Percentiles rank a stretch among this genome's conserved stretches.
These are phyloP conservation scores for Heliconius hewitsoni DNA, from an alignment of 1,140 invertebrate species.

Conservation along the genomic window DNA sequence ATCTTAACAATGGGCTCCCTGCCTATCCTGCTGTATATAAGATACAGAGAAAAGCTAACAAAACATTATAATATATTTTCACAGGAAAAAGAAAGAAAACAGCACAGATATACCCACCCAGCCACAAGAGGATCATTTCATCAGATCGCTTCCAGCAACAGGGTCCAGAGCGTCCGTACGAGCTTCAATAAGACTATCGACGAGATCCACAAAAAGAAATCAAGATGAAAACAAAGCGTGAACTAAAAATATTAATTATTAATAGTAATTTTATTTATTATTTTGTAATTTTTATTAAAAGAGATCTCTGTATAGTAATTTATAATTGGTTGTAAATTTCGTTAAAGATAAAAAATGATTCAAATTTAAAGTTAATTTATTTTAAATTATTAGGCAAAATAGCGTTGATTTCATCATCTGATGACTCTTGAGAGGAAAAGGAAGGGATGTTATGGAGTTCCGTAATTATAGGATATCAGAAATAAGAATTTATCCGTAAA, in stretches of 20 bases:
- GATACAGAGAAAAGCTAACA: no score
- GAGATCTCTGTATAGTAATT: slow-evolving; percentile 3
- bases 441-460: neutral
- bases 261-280: slow-evolving; percentile 9
- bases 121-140: slow-evolving; percentile 50
- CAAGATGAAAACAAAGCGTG: slow-evolving; percentile 14
- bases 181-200: slow-evolving; percentile 67
- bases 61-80: neutral
- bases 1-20: no score
- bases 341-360: neutral
- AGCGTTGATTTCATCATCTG: neutral
- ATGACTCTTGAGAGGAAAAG: neutral
- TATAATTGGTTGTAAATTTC: neutral
- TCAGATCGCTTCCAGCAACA: slow-evolving; percentile 60
- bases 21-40: no score
- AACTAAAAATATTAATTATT: neutral
- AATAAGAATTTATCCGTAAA: no score
- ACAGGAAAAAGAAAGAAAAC: slow-evolving; percentile 50
- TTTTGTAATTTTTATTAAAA: slow-evolving; percentile 5
- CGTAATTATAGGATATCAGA: no score
- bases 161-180: slow-evolving; percentile 72
- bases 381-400: neutral
- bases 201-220: slow-evolving; percentile 47
- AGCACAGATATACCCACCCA: slow-evolving; percentile 52
- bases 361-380: neutral